Evolutionary conservation across 2,888 invertebrate species (phyloP), one percentile per base, ranked within the genome.

Genomic region (Hedya salicella): DNA sequence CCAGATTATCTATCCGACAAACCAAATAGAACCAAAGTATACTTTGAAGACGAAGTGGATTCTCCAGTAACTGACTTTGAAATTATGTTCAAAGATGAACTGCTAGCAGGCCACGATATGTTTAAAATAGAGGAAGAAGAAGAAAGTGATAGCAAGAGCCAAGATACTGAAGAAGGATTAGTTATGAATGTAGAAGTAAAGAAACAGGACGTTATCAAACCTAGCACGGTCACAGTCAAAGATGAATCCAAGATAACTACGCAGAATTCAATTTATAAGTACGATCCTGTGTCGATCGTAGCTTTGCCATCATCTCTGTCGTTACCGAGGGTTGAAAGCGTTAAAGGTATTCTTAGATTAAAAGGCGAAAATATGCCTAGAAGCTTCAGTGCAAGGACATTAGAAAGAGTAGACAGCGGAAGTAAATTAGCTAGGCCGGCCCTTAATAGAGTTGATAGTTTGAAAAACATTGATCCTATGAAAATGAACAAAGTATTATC

Each of bases 81-180:
- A 79, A 93, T 93, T 1, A 93, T 93, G 93, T 93, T 93, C 76
- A 92, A 92, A 80, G 93, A 93, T 69, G 93, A 93, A 77, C 80
- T 93, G 0, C 68, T 86, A 1, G 78, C 85, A 0, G 83, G 81
- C 42, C 80, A 89, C 61, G 87, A 88, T 44, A 92, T 93, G 83
- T 92, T 91, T 67, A 92, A 92, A 72, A 93, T 93, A 19, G 93
- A 92, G 32, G 89, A 89, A 77, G 93, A 93, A 75, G 92, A 91
- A 68, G 91, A 90, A 71, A 83, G 81, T 62, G 87, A 89, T n/a
- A 78, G 76, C 44, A 80, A 78, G 42, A 88, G 87, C 42, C 81
- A 83, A 53, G 88, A 89, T 13, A 88, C 87, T 4, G 90, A 90
- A 79, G 90, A 90, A 70, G 92, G 91, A 2, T 67, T 92, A 1